Evolutionary conservation across 2,113 vertebrate species (phyloP).

Genomic region (Serinus canaria): DNA sequence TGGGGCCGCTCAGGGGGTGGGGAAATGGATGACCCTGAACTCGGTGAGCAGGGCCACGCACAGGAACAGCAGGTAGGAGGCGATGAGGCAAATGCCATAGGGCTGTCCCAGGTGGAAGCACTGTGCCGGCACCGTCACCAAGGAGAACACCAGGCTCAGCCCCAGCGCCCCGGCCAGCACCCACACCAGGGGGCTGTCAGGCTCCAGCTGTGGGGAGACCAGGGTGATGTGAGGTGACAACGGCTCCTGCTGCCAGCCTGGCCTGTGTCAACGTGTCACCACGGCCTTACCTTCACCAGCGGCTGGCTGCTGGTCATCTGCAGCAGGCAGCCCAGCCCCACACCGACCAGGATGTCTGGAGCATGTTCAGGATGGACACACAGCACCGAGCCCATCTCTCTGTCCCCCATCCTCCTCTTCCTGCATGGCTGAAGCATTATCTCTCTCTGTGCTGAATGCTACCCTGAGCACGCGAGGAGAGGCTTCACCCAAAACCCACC

Average conservation of each 20-base stretch:
- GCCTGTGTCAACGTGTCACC: accelerated
- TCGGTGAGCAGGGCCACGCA: conserved; percentile 87
- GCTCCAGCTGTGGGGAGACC: conserved; percentile 78
- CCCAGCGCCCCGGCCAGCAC: conserved; percentile 86
- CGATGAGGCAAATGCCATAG: conserved; percentile 83
- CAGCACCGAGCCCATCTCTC: accelerated
- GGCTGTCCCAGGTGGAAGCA: conserved; percentile 80
- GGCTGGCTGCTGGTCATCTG: conserved; percentile 76
- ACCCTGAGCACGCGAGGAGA: neutral
- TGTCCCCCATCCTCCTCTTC: neutral
- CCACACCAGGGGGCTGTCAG: conserved; percentile 86
- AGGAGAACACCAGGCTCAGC: conserved; percentile 87
- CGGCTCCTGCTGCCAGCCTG: accelerated
- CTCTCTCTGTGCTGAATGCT: neutral
- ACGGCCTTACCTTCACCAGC: conserved; percentile 75
- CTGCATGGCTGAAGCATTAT: neutral
- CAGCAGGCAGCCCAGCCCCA: conserved; percentile 88
- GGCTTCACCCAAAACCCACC: neutral
- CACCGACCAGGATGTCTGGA: conserved; percentile 90
- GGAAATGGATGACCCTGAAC: conserved; percentile 77
- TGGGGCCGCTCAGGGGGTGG: neutral
- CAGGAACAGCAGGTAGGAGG: conserved; percentile 85
- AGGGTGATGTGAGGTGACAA: accelerated
- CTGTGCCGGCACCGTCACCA: conserved; percentile 82
- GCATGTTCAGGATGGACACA: conserved; percentile 46